phyloP scores from a whole-genome alignment of 2,888 invertebrate genomes.

The Mythimna lalbum region DNA sequence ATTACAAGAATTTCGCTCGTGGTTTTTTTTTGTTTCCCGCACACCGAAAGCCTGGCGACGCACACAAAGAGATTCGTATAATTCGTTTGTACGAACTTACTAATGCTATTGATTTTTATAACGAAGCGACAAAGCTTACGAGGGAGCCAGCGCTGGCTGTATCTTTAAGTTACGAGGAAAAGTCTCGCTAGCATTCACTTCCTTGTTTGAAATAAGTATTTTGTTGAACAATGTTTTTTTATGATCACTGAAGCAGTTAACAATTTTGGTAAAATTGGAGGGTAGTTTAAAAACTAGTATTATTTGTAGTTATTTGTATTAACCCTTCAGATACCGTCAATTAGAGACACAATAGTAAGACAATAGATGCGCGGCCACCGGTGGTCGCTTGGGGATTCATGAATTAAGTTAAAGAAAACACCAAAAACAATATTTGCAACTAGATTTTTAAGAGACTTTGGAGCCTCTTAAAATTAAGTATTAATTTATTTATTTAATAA shows the following conservation, averaged over 20 bases:
- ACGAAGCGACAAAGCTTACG: slow-evolving; percentile 80
- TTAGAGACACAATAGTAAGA: too few species aligned
- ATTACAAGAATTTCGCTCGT: slow-evolving; percentile 90
- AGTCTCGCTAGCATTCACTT: slow-evolving; percentile 37
- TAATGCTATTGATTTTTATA: slow-evolving; percentile 91
- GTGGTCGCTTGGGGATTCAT: too few species aligned
- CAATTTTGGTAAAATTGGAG: background rate
- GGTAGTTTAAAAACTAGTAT: slow-evolving; percentile 29
- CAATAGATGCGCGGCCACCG: too few species aligned
- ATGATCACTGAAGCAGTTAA: background rate
- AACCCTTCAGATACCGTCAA: too few species aligned
- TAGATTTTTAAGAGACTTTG: slow-evolving; percentile 15
- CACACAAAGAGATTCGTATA: slow-evolving; percentile 88
- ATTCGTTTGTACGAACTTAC: slow-evolving; percentile 90
- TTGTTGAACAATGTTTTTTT: slow-evolving; percentile 16
- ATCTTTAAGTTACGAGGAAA: slow-evolving; percentile 55
- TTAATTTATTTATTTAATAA: too few species aligned
- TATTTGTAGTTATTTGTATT: too few species aligned
- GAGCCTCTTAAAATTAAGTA: too few species aligned
- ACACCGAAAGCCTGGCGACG: slow-evolving; percentile 82
- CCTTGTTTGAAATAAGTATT: slow-evolving; percentile 19
- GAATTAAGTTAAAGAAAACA: too few species aligned
- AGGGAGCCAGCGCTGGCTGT: slow-evolving; percentile 65
- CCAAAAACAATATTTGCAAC: background rate
- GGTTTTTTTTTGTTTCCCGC: slow-evolving; percentile 89